Conservation (phyloP, 2,797 vertebrate species). For the Sitta carolinensis region DNA sequence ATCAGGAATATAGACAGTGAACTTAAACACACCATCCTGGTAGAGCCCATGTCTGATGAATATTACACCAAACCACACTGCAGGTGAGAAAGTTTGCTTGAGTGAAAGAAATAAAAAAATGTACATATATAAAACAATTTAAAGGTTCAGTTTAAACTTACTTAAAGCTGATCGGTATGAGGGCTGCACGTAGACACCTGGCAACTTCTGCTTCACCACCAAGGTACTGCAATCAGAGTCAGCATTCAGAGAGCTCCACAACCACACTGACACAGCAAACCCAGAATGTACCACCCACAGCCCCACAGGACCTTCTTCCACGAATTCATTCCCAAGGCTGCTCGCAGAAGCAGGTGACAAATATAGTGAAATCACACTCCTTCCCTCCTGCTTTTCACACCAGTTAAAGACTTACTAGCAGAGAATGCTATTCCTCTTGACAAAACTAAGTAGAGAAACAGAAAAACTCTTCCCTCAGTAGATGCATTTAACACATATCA, state of each 20-base stretch:
- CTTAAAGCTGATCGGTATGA: constrained; percentile 95
- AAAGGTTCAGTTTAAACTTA: constrained; percentile 75
- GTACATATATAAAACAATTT: background rate
- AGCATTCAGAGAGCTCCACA: background rate
- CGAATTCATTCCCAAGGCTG: background rate
- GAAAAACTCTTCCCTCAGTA: background rate
- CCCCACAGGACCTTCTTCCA: background rate
- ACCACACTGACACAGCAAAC: background rate
- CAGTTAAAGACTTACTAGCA: background rate
- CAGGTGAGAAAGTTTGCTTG: background rate
- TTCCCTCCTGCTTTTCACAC: background rate
- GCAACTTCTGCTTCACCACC: constrained; percentile 96
- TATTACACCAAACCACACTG: constrained; percentile 99
- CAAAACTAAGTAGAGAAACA: background rate
- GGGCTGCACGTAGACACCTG: constrained; percentile 96
- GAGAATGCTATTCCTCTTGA: background rate
- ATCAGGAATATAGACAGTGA: constrained; percentile 98
- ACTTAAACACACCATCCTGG: constrained; percentile 98
- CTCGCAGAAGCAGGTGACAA: background rate
- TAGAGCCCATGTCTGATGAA: constrained; percentile 97
- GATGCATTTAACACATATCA: background rate
- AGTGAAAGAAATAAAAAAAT: background rate
- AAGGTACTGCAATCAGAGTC: constrained; percentile 84
- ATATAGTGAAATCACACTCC: background rate
- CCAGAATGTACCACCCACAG: background rate